Percentiles rank a stretch among this genome's conserved stretches.
phyloP scores from a whole-genome alignment of 2,113 vertebrate species.

The Hyaena hyaena region DNA sequence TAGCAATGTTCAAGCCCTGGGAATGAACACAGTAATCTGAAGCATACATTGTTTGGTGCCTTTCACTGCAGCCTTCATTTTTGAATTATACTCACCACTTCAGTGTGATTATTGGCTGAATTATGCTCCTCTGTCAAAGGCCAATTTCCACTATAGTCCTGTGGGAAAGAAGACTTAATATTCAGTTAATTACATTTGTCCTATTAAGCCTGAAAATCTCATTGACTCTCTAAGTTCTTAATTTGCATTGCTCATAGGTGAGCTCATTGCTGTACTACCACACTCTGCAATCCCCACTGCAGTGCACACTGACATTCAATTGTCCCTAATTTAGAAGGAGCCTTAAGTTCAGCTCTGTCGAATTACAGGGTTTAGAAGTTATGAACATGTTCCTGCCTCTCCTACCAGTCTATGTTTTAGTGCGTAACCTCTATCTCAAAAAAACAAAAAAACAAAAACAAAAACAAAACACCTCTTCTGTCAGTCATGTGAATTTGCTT shows the following conservation, averaged over 20 bases:
- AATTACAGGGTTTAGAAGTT: constrained; percentile 53
- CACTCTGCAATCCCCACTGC: background rate
- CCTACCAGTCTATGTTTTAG: background rate
- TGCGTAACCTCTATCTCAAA: background rate
- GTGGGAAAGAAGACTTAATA: constrained; percentile 70
- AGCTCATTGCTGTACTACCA: constrained; percentile 26
- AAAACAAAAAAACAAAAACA: background rate
- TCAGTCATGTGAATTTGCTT: background rate
- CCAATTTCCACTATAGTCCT: constrained; percentile 50
- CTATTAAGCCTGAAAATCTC: constrained; percentile 61
- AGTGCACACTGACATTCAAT: background rate
- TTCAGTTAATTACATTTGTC: constrained; percentile 74
- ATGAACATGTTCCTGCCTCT: background rate
- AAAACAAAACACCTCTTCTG: too few relatives aligned
- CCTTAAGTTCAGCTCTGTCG: constrained; percentile 1
- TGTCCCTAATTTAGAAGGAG: constrained; percentile 59
- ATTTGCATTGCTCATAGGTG: constrained; percentile 44
- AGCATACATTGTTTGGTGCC: background rate
- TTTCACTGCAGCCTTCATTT: background rate
- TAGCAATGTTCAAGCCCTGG: background rate
- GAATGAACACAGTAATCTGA: background rate
- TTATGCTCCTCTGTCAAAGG: constrained; percentile 68
- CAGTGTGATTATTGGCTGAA: constrained; percentile 66
- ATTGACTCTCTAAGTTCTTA: constrained; percentile 60
- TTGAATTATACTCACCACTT: constrained; percentile 41